Percentiles rank a stretch among this genome's conserved stretches.
phyloP scores from a whole-genome alignment of 1,140 invertebrate genomes.

The Spodoptera litura region DNA sequence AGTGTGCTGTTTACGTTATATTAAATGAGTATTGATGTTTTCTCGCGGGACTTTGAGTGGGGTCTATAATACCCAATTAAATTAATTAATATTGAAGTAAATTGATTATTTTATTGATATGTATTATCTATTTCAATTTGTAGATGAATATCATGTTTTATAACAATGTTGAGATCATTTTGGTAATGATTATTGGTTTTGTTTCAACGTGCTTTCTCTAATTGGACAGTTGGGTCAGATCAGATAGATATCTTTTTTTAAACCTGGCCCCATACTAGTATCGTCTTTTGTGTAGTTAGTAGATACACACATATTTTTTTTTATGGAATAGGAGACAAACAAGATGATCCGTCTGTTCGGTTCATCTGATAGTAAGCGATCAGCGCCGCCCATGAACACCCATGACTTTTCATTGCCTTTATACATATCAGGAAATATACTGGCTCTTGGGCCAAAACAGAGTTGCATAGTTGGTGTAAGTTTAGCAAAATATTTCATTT shows the following conservation, averaged over 20 bases:
- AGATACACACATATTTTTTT: too few species aligned
- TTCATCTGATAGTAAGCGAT: too few species aligned
- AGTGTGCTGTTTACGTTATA: slow-evolving; percentile 8
- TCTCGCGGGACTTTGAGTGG: background rate
- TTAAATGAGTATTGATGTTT: slow-evolving; percentile 10
- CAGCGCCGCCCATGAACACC: too few species aligned
- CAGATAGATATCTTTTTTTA: too few species aligned
- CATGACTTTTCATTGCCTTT: too few species aligned
- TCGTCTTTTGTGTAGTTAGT: too few species aligned
- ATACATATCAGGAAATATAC: background rate
- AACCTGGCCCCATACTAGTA: too few species aligned
- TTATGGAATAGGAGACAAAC: too few species aligned
- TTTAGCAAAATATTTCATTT: slow-evolving; percentile 8
- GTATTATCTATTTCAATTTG: background rate
- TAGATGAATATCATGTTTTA: background rate
- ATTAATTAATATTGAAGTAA: background rate
- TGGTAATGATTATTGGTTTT: background rate
- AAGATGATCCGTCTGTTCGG: too few species aligned
- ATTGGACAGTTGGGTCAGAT: too few species aligned
- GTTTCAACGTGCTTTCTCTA: too few species aligned
- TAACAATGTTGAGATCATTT: background rate
- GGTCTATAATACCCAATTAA: background rate
- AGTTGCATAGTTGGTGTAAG: slow-evolving; percentile 7
- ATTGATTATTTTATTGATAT: too few species aligned
- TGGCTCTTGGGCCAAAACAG: background rate